Base-by-base conservation (phyloP, 2,888 invertebrate species). In the Heliconius hortense region DNA sequence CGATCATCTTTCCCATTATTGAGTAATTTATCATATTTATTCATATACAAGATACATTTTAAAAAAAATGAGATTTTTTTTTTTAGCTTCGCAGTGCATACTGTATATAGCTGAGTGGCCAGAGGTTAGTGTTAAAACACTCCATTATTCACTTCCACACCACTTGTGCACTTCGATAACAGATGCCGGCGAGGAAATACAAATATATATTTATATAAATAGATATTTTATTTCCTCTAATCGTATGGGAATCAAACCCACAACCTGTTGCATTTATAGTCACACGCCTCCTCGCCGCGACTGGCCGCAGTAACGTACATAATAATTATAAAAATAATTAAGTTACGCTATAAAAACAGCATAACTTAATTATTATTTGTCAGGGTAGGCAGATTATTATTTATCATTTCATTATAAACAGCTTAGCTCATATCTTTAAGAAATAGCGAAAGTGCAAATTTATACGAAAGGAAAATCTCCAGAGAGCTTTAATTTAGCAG, bases 391-490 rank as follows among this genome's bases (percentile, higher is more conserved):
- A n/a, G n/a, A n/a, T n/a, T n/a, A n/a, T n/a, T 64, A 39, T 39
- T 39, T 15, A 64, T 18, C 7, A 64, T 39, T n/a, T 24, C 15
- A 7, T 24, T 24, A 8, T 13, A 39, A 39, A 43, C 7, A 66
- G 7, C 39, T n/a, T 66, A 39, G 13, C 39, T 66, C 39, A 66
- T 66, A 66, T 24, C 7, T 39, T 39, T 66, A 43, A 64, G 64
- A 66, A 60, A 43, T 3, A 39, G 66, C 39, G 39, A 66, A 66
- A 66, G 66, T 66, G 15, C 24, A 4, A 60, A 35, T 24, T 66
- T 43, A 3, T 66, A 15, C 15, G 39, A 66, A 66, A 66, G 66
- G 66, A 66, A 66, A 66, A 66, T 24, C 39, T 43, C 24, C 13
- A 11, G 13, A 15, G 39, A 43, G 39, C 39, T 26, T 43, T 66